phyloP scores from a whole-genome alignment of 2,888 invertebrate genomes.

The Cyaniris semiargus region DNA sequence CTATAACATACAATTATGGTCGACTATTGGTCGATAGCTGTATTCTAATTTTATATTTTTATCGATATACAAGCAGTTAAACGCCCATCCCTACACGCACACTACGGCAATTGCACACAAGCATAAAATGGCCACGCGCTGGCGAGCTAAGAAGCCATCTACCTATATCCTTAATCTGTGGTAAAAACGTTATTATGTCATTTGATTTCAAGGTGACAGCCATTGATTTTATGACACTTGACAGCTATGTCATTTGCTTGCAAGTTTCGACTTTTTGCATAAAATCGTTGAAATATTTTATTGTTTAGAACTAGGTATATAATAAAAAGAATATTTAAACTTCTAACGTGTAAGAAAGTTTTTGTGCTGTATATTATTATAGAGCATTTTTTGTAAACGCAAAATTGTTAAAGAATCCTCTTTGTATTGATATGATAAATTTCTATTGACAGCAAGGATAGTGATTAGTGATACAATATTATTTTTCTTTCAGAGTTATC shows the following conservation, averaged over 20 bases:
- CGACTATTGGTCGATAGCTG: no score
- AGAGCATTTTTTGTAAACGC: neutral
- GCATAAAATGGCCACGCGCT: no score
- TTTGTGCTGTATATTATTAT: neutral
- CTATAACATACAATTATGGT: no score
- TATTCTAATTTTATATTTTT: no score
- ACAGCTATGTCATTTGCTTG: neutral
- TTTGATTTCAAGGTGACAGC: no score
- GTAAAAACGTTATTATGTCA: no score
- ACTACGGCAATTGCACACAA: no score
- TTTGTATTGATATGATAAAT: neutral
- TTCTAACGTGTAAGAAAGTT: neutral
- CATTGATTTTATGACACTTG: neutral
- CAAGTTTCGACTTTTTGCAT: neutral
- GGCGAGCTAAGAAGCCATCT: no score
- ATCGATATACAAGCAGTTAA: no score
- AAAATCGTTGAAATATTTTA: neutral
- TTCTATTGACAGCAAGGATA: neutral
- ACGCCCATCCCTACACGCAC: no score
- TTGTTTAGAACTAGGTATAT: neutral
- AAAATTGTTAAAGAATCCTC: neutral
- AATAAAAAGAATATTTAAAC: neutral
- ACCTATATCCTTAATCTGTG: no score
- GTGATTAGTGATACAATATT: neutral
- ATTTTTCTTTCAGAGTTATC: conserved; percentile 6